phyloP scores from a whole-genome alignment of 2,888 invertebrate species.

The Plemyria rubiginata region DNA sequence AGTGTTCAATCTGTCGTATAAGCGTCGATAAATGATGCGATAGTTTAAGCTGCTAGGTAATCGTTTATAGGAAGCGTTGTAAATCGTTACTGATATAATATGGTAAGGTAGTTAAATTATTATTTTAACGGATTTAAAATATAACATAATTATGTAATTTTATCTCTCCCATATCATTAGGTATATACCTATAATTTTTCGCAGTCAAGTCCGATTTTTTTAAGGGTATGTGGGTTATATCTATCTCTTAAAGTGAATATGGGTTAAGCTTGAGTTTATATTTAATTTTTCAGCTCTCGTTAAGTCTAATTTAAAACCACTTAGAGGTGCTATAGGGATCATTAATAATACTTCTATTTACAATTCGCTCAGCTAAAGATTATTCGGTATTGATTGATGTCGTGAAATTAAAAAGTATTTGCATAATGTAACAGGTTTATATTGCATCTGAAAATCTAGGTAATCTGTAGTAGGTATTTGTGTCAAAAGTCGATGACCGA shows the following conservation, averaged over 20 bases:
- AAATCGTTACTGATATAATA: slow-evolving; percentile 28
- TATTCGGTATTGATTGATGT: slow-evolving; percentile 31
- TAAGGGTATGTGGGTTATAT: no score
- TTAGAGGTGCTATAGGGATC: no score
- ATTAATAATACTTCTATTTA: slow-evolving; percentile 2
- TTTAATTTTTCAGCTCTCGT: no score
- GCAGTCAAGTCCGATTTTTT: no score
- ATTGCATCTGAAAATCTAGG: slow-evolving; percentile 18
- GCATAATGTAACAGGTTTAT: slow-evolving; percentile 36
- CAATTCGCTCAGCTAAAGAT: slow-evolving; percentile 23
- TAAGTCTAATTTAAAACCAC: no score
- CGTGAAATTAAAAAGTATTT: slow-evolving; percentile 29
- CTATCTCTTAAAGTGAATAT: no score
- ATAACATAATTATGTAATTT: no score
- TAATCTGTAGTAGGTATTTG: slow-evolving; percentile 35
- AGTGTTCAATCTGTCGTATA: slow-evolving; percentile 12
- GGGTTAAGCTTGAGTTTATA: no score
- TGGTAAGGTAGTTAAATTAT: slow-evolving; percentile 7
- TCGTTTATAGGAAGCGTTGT: slow-evolving; percentile 34
- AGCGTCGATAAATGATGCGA: slow-evolving; percentile 8
- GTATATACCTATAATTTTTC: no score
- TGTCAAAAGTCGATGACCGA: slow-evolving; percentile 40
- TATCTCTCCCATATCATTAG: no score
- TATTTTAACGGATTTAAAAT: no score
- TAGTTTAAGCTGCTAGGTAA: slow-evolving; percentile 12